phyloP scores from a whole-genome alignment of 2,797 vertebrate genomes.

The Pangasius mekongensis region DNA sequence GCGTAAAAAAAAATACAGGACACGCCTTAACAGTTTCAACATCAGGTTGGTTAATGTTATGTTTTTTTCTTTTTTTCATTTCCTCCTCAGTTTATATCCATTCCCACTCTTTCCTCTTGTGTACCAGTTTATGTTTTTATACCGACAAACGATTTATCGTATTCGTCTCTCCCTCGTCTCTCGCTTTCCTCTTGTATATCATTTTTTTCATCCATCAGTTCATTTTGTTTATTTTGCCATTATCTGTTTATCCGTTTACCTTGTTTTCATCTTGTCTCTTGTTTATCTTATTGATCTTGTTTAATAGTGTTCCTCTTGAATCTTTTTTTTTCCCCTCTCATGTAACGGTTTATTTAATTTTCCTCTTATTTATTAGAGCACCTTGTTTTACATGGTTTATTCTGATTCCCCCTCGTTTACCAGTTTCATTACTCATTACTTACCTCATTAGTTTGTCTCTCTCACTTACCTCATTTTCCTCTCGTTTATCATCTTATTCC shows the following conservation, averaged over 20 bases:
- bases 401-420: background rate
- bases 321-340: background rate
- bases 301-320: background rate
- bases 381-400: background rate
- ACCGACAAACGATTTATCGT: background rate
- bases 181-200: background rate
- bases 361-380: too few relatives aligned
- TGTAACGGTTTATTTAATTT: background rate
- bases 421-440: background rate
- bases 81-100: background rate
- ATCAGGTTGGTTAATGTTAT: background rate
- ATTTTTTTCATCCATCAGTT: background rate
- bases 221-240: background rate
- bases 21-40: background rate
- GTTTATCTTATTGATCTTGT: background rate
- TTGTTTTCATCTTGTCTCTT: background rate
- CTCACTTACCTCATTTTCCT: background rate
- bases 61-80: background rate
- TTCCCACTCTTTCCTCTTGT: background rate
- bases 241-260: background rate
- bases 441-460: background rate
- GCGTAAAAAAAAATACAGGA: background rate
- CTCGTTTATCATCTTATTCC: background rate
- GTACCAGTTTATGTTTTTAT: background rate
- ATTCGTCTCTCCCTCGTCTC: background rate